Conservation (phyloP, 2,888 invertebrate genomes). For the Boloria euphrosyne region DNA sequence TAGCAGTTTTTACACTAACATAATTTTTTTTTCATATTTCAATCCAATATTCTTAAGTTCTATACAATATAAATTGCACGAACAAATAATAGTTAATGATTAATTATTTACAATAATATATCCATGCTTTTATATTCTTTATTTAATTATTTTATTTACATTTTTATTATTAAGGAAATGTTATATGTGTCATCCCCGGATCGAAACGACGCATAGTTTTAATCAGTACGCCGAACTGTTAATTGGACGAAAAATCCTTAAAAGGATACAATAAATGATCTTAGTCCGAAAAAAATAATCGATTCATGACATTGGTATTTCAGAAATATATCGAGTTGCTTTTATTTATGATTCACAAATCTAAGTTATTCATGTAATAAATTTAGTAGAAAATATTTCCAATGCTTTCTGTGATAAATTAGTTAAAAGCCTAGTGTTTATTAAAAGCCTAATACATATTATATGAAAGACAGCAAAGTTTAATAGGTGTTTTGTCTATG, state of each 20-base stretch:
- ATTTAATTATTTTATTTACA: neutral
- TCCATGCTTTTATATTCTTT: slow-evolving; percentile 31
- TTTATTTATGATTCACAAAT: slow-evolving; percentile 4
- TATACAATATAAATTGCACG: no score
- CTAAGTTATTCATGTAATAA: neutral
- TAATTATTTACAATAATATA: neutral
- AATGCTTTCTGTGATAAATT: no score
- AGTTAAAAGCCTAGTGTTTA: no score
- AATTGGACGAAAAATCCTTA: slow-evolving; percentile 72
- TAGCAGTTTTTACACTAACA: no score
- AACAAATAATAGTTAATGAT: no score
- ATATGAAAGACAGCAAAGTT: no score
- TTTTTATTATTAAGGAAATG: neutral
- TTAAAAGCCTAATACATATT: no score
- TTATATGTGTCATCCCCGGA: slow-evolving; percentile 15
- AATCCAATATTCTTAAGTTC: no score
- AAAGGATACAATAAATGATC: slow-evolving; percentile 45
- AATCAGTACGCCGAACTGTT: slow-evolving; percentile 40
- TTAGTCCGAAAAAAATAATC: slow-evolving; percentile 21
- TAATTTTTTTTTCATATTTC: no score
- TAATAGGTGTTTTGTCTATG: no score
- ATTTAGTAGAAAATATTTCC: no score
- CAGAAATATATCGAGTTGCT: slow-evolving; percentile 1
- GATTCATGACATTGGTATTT: slow-evolving; percentile 27
- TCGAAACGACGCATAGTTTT: slow-evolving; percentile 1